A percentile compares a stretch with the other conserved stretches of the same genome.
Evolutionary conservation across 37 sponge, comb jelly and placozoan genomes (phyloP).

Genomic region (Ephydatia muelleri): DNA sequence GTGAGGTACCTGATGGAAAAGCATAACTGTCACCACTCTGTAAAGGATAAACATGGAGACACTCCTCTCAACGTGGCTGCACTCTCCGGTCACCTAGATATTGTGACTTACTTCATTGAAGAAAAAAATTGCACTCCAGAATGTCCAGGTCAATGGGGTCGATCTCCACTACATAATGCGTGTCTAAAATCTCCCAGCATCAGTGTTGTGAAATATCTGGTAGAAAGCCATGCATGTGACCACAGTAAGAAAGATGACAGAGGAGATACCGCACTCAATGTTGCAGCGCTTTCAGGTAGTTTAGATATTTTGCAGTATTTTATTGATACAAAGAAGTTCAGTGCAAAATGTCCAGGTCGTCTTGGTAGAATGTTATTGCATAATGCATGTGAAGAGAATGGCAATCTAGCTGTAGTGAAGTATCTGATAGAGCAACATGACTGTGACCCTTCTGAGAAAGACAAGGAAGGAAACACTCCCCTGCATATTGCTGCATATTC

Average conservation of each 20-base stretch:
- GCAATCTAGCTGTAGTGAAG: conserved; percentile 6
- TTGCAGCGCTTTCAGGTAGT: background rate
- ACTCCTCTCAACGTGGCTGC: background rate
- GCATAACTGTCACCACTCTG: no score
- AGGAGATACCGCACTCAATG: background rate
- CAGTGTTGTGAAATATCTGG: background rate
- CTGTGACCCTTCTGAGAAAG: conserved; percentile 24
- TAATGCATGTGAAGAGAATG: background rate
- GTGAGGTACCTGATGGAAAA: background rate
- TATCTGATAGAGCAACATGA: conserved; percentile 11
- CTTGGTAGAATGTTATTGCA: background rate
- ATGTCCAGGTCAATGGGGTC: no score
- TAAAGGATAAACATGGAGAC: background rate
- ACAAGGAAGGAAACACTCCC: conserved; percentile 49
- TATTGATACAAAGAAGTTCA: background rate
- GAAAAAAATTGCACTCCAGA: no score
- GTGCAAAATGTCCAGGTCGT: background rate
- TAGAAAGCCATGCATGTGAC: background rate
- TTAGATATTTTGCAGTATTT: background rate
- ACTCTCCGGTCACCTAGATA: no score
- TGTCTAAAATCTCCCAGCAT: background rate
- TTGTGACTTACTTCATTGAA: no score
- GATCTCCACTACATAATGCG: no score
- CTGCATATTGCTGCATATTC: conserved; percentile 62
- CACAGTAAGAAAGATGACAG: background rate